phyloP scores from a whole-genome alignment of 2,113 vertebrate species.

The Xenus cinereus region DNA sequence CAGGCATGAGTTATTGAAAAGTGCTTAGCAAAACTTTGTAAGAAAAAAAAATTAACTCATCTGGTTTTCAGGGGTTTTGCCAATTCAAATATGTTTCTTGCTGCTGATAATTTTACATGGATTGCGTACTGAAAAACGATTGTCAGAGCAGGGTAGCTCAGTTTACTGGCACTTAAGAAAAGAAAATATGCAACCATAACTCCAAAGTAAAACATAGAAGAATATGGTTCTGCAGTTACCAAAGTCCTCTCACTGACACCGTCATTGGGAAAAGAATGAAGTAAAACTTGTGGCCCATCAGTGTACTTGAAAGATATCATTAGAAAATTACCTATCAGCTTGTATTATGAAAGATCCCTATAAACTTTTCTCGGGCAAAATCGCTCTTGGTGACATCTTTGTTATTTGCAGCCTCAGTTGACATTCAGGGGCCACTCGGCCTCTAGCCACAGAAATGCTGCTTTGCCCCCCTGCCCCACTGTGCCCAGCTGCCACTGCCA shows the following conservation, averaged over 20 bases:
- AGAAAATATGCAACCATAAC: neutral
- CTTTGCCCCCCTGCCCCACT: too few relatives aligned
- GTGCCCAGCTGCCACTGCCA: accelerated
- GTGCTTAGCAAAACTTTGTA: neutral
- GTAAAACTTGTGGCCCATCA: accelerated
- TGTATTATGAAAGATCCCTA: neutral
- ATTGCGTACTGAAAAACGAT: neutral
- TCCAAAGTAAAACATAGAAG: neutral
- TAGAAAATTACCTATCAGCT: neutral
- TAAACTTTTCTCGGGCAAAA: neutral
- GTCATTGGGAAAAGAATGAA: accelerated
- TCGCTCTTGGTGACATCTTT: neutral
- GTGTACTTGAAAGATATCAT: neutral
- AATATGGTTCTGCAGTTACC: neutral
- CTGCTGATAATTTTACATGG: neutral
- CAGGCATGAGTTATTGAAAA: neutral
- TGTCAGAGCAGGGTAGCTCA: neutral
- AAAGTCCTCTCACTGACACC: neutral
- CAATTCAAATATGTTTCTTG: neutral
- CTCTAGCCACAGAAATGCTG: neutral
- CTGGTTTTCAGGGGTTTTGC: neutral
- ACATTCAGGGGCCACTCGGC: accelerated
- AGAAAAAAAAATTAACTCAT: neutral
- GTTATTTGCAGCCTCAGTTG: neutral
- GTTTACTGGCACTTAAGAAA: neutral